phyloP scores from a whole-genome alignment of 2,113 vertebrate species.

The Sialia sialis region DNA sequence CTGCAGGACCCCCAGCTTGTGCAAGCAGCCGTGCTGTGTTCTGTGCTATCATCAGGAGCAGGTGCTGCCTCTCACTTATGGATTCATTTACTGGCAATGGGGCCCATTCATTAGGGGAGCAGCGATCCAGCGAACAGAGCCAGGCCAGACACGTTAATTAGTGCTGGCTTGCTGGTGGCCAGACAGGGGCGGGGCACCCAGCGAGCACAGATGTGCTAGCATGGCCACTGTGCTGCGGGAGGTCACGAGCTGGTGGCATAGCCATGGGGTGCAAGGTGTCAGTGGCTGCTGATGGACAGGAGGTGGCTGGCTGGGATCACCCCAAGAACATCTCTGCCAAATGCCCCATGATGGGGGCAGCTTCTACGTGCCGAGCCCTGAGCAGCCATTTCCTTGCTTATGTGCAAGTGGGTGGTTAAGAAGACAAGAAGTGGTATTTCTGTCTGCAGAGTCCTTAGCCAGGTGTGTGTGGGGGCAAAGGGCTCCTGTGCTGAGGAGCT shows the following conservation, averaged over 20 bases:
- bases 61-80: not conserved
- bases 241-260: not conserved
- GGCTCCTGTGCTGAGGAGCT: not conserved
- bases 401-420: not conserved
- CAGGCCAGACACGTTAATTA: slow-evolving; percentile 47
- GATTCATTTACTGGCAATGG: slow-evolving; percentile 1
- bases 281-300: not conserved
- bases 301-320: not conserved
- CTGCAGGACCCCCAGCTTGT: not conserved
- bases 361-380: accelerated
- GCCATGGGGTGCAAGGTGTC: not conserved
- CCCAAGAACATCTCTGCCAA: not conserved
- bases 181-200: not conserved
- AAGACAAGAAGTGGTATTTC: not conserved
- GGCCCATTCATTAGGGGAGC: slow-evolving; percentile 6
- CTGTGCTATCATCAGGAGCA: not conserved
- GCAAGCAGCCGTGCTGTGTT: not conserved
- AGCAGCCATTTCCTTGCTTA: not conserved
- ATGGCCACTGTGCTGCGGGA: accelerated
- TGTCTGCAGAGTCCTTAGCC: not conserved
- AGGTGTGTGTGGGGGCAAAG: not conserved
- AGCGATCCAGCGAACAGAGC: not conserved
- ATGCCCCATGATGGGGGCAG: not conserved
- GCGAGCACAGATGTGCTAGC: not conserved
- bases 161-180: not conserved